Percentiles rank a stretch among this genome's conserved stretches.
phyloP scores from a whole-genome alignment of 1,140 invertebrate genomes.

The Nymphalis io region DNA sequence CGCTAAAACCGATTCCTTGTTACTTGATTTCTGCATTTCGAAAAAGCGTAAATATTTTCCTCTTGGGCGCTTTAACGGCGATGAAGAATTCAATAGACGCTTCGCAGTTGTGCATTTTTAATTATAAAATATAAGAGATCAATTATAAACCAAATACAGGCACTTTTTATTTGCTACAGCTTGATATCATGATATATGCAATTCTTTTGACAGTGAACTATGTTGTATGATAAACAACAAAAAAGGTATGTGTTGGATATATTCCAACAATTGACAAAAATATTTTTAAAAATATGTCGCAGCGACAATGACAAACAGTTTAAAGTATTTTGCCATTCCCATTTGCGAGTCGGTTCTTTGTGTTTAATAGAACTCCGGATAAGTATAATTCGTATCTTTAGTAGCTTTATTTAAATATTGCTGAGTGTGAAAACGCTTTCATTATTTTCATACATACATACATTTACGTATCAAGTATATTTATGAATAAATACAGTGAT shows the following conservation, averaged over 20 bases:
- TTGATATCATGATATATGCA: conserved; percentile 45
- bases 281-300: conserved; percentile 52
- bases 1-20: conserved; percentile 79
- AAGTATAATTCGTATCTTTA: conserved; percentile 27
- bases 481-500: neutral
- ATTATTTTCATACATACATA: conserved; percentile 7
- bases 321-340: conserved; percentile 44
- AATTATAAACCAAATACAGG: conserved; percentile 25
- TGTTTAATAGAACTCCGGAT: conserved; percentile 27
- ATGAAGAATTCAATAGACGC: conserved; percentile 70
- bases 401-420: conserved; percentile 21
- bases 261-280: conserved; percentile 55
- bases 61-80: conserved; percentile 69
- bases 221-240: conserved; percentile 54
- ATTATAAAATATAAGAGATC: conserved; percentile 53
- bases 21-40: conserved; percentile 79
- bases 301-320: conserved; percentile 45
- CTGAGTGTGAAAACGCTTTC: conserved; percentile 1
- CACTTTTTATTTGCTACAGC: conserved; percentile 41
- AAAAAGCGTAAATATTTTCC: conserved; percentile 80
- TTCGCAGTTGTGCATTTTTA: conserved; percentile 67
- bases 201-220: conserved; percentile 56
- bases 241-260: conserved; percentile 54
- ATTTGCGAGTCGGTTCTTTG: conserved; percentile 33
- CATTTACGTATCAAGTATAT: neutral